Base-by-base conservation (phyloP, 2,113 vertebrate species). In the Carassius carassius region DNA sequence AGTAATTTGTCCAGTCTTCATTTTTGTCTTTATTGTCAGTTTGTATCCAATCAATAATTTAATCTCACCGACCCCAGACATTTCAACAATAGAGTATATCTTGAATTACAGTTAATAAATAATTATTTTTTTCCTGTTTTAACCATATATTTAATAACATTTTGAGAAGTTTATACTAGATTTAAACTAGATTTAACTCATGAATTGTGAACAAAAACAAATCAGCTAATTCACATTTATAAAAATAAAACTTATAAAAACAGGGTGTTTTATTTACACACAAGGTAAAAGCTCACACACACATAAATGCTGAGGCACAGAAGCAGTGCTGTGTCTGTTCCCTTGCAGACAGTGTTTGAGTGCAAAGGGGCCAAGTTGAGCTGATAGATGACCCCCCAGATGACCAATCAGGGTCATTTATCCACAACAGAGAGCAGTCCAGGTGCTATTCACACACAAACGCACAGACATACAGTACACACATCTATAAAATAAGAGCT, bases 341-440 rank as follows among this genome's bases (percentile, higher is more conserved):
- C 44, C 0, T 47, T 12, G 44, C 44, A 47, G 11, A 47, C 44
- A 47, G 11, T 47, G 44, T 47, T 81, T 84, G 90, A 86, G 87
- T 81, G 23, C 69, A 51, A 81, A 89, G 84, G 41, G 44, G 4
- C 1, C 5, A 44, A 67, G 62, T 1, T 49, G 74, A 63, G 69
- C 88, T 91, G 90, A 93, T 89, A 84, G 90, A 93, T 92, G 89
- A 92, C 90, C 89, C 81, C 90, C 89, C 84, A 86, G 85, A n/a
- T n/a, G n/a, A n/a, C n/a, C n/a, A n/a, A n/a, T n/a, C n/a, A n/a
- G 92, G 88, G 89, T 91, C 88, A 92, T 94, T 93, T 88, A 92
- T 94, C 91, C 81, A 91, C 86, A 88, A 84, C 82, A 87, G 84
- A 88, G 91, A 89, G 90, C 91, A 90, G 89, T 81, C 74, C 83